Conservation (phyloP, 2,113 vertebrate species). For the Otis tarda region DNA sequence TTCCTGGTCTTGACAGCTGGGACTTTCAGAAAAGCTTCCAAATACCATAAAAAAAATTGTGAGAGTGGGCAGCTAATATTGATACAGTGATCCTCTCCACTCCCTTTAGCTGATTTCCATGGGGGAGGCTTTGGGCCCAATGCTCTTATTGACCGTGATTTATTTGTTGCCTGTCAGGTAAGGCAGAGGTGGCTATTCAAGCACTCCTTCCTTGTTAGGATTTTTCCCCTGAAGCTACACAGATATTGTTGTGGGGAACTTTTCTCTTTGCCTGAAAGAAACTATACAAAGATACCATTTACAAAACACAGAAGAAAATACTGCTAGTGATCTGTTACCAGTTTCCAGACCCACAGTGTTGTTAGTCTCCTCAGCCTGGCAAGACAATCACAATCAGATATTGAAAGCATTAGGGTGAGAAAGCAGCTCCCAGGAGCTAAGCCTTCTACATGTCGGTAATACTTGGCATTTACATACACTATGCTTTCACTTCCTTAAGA, state of each 20-base stretch:
- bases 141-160: background rate
- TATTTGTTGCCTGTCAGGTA: background rate
- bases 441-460: background rate
- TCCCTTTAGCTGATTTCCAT: background rate
- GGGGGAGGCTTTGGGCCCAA: background rate
- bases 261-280: background rate
- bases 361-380: background rate
- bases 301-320: background rate
- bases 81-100: background rate
- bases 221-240: background rate
- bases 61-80: background rate
- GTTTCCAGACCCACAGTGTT: background rate
- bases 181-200: background rate
- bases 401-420: background rate
- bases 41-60: background rate
- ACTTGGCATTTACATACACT: background rate
- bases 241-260: background rate
- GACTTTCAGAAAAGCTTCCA: conserved; percentile 4
- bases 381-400: background rate
- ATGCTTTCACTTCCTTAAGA: background rate
- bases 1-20: background rate
- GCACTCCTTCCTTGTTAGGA: background rate
- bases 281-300: background rate
- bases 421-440: background rate
- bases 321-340: background rate